A percentile compares a stretch with the other conserved stretches of the same genome.
These are phyloP conservation scores for Drosophila neonasuta DNA, from an alignment of 2,888 invertebrate genomes.

Conservation along the genomic window DNA sequence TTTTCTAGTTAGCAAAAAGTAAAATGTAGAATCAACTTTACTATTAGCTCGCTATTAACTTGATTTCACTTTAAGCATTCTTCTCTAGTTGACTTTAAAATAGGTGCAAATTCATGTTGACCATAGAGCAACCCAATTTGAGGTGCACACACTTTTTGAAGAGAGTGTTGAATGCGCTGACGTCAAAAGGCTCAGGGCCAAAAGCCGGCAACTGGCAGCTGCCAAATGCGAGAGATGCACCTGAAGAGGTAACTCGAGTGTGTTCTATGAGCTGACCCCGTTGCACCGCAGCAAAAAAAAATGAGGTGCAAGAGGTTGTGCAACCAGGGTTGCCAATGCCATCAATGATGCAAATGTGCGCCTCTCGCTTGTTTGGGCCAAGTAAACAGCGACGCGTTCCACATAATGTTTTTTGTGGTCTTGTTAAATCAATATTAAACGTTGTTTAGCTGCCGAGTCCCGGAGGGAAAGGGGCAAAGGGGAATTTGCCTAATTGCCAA, in stretches of 20 bases:
- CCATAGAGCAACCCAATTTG: not conserved
- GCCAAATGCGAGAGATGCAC: conserved; percentile 21
- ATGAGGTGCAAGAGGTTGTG: not conserved
- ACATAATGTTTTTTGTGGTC: conserved; percentile 22
- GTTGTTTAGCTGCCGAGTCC: conserved; percentile 9
- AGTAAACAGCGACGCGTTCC: conserved; percentile 61
- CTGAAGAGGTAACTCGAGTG: conserved; percentile 25
- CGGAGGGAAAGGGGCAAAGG: conserved; percentile 11
- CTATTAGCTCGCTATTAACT: too few relatives aligned
- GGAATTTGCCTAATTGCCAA: conserved; percentile 37
- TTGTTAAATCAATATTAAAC: conserved; percentile 56
- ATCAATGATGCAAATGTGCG: conserved; percentile 47
- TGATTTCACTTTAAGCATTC: not conserved
- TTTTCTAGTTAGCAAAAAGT: too few relatives aligned
- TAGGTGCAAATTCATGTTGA: not conserved
- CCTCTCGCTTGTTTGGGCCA: conserved; percentile 56
- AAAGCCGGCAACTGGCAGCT: conserved; percentile 3
- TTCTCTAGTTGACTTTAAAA: not conserved
- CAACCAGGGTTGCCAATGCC: conserved; percentile 53
- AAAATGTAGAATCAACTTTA: too few relatives aligned
- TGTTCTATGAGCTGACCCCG: conserved; percentile 15
- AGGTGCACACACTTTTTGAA: conserved; percentile 11
- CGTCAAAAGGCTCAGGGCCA: conserved; percentile 52
- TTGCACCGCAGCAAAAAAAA: conserved; percentile 6
- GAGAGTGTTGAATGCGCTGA: conserved; percentile 18